phyloP scores from a whole-genome alignment of 2,888 invertebrate genomes.

The Cataglyphis albicans region DNA sequence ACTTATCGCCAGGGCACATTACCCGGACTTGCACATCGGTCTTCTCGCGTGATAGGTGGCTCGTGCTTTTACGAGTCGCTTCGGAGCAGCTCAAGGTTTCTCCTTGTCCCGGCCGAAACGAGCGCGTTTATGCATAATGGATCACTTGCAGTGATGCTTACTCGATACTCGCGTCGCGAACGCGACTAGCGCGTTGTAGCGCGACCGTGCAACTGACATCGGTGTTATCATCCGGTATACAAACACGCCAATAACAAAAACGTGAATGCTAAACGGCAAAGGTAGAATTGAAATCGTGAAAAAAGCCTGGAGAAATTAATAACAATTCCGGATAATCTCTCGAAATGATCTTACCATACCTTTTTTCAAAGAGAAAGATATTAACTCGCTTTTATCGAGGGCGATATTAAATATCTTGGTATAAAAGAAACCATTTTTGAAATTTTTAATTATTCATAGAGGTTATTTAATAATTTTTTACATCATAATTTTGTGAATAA shows the following conservation, averaged over 20 bases:
- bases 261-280: too few relatives aligned
- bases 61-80: conserved; percentile 35
- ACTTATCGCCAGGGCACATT: conserved; percentile 48
- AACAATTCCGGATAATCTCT: background rate
- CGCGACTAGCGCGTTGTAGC: too few relatives aligned
- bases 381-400: too few relatives aligned
- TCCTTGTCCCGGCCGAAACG: conserved; percentile 51
- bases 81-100: conserved; percentile 51
- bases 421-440: too few relatives aligned
- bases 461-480: background rate
- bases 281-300: background rate
- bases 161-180: conserved; percentile 36
- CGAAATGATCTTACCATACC: background rate
- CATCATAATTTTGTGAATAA: background rate
- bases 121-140: conserved; percentile 68
- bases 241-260: background rate
- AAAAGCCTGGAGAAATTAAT: background rate
- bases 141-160: conserved; percentile 52
- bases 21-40: conserved; percentile 52
- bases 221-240: background rate
- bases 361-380: too few relatives aligned
- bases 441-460: too few relatives aligned
- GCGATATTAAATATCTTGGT: too few relatives aligned
- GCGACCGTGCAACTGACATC: conserved; percentile 6
- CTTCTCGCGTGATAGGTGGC: conserved; percentile 64